Conservation (phyloP, 2,888 invertebrate species). For the Dugesia japonica region DNA sequence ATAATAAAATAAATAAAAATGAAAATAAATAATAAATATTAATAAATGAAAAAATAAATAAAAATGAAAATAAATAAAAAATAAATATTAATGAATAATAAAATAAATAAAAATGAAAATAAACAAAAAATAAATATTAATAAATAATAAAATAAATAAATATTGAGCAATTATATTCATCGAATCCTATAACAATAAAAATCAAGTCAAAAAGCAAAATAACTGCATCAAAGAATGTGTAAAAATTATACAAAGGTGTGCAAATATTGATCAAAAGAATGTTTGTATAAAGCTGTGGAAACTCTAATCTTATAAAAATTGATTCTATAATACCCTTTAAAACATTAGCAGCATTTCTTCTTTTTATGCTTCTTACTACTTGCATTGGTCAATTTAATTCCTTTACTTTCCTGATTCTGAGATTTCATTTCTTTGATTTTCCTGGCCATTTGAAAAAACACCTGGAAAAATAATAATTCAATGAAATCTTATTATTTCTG, state of each 20-base stretch:
- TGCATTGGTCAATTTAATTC: not conserved
- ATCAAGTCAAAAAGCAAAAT: not conserved
- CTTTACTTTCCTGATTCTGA: not conserved
- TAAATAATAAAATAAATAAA: not conserved
- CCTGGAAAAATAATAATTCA: not conserved
- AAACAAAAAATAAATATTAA: no score
- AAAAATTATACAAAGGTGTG: not conserved
- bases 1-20: no score
- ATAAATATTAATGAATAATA: no score
- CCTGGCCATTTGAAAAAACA: not conserved
- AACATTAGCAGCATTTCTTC: not conserved
- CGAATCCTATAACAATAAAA: not conserved
- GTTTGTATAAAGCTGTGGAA: not conserved
- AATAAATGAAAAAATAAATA: no score
- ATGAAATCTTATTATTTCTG: no score
- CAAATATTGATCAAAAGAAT: slow-evolving; percentile 13
- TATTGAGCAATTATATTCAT: not conserved
- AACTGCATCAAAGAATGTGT: slow-evolving; percentile 12
- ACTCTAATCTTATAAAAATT: not conserved
- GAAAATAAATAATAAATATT: no score
- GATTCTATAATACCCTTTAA: not conserved
- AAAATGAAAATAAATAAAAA: no score
- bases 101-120: no score
- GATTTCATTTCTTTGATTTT: slow-evolving; percentile 5
- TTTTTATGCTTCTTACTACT: not conserved